Conservation (phyloP, 92 coral and sea anemone genomes). For the Bergia puertoricense region DNA sequence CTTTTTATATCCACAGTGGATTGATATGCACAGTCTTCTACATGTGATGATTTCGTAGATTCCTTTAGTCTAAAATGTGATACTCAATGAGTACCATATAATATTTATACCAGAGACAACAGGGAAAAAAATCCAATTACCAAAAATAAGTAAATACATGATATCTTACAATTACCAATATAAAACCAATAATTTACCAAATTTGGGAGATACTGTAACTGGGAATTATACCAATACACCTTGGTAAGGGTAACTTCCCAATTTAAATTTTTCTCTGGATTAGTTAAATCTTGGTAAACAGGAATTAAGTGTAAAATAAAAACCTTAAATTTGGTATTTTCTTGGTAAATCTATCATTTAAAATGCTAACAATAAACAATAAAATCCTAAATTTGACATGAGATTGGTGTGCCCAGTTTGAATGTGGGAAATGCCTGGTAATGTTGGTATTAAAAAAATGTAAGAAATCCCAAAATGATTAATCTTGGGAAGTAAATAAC, state of each 20-base stretch:
- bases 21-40: too few species aligned
- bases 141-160: constrained; percentile 42
- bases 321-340: constrained; percentile 32
- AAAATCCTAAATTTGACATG: too few species aligned
- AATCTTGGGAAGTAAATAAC: too few species aligned
- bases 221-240: constrained; percentile 17
- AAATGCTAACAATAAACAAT: too few species aligned
- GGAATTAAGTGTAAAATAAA: constrained; percentile 36
- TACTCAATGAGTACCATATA: too few species aligned
- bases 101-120: neutral
- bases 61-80: too few species aligned
- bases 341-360: constrained; percentile 3
- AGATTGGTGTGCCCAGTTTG: too few species aligned
- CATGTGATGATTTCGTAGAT: too few species aligned
- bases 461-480: too few species aligned
- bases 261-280: constrained; percentile 10
- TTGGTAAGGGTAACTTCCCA: constrained; percentile 43
- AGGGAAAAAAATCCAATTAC: constrained; percentile 43
- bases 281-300: constrained; percentile 43
- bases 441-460: too few species aligned
- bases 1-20: too few species aligned
- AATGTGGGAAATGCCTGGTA: too few species aligned
- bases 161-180: constrained; percentile 39
- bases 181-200: constrained; percentile 13
- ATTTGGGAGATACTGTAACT: constrained; percentile 31